A percentile compares a stretch with the other conserved stretches of the same genome.
Conservation (phyloP, 2,113 vertebrate species). For the Orycteropus afer region DNA sequence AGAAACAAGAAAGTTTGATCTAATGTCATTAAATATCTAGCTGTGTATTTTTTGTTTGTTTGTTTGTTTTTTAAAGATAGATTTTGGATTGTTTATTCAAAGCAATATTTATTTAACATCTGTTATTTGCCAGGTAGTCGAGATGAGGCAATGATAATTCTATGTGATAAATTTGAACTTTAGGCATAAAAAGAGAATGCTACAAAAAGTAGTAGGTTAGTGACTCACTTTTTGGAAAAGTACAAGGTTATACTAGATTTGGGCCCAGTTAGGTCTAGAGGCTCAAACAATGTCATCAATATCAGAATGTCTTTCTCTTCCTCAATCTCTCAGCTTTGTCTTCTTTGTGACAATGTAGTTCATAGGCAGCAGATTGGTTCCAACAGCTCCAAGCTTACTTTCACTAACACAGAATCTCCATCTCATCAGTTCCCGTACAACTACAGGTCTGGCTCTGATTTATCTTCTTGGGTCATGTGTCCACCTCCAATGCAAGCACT, state of each 20-base stretch:
- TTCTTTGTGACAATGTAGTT: neutral
- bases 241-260: neutral
- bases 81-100: constrained; percentile 36
- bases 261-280: neutral
- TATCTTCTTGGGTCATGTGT: neutral
- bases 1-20: neutral
- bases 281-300: neutral
- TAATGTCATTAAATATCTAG: neutral
- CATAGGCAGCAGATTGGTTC: neutral
- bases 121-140: neutral
- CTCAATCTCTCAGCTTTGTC: neutral
- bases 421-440: neutral
- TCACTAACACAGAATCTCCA: neutral
- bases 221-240: neutral
- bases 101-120: constrained; percentile 36
- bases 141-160: neutral
- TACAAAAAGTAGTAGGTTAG: neutral
- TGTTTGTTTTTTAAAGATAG: constrained; percentile 31
- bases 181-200: neutral
- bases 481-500: neutral
- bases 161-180: constrained; percentile 13
- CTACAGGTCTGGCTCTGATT: neutral
- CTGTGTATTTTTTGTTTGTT: constrained; percentile 5
- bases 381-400: neutral
- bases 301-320: neutral